phyloP scores from a whole-genome alignment of 2,797 vertebrate species.

The Thamnophis elegans region DNA sequence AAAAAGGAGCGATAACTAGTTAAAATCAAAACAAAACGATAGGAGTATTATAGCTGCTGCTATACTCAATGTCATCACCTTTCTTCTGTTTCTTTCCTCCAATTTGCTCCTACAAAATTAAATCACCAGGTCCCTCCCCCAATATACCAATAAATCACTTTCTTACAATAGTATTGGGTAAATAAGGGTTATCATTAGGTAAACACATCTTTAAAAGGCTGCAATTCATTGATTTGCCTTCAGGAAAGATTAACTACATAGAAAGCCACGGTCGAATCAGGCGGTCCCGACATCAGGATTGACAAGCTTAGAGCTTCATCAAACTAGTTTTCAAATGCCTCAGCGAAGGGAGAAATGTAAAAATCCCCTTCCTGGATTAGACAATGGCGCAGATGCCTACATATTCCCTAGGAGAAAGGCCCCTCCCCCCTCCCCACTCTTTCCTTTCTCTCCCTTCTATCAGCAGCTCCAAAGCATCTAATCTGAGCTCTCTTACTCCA shows the following conservation, averaged over 20 bases:
- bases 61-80: conserved; percentile 9
- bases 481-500: not conserved
- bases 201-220: conserved; percentile 39
- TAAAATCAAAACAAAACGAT: conserved; percentile 3
- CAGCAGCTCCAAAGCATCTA: not conserved
- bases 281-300: not conserved
- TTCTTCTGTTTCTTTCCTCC: not conserved
- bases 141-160: conserved; percentile 28
- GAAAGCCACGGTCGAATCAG: not conserved
- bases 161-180: conserved; percentile 33
- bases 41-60: conserved; percentile 2
- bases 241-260: conserved; percentile 38
- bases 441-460: not conserved
- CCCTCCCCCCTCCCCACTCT: not conserved
- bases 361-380: not conserved
- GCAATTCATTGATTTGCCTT: conserved; percentile 8
- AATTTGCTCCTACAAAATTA: conserved; percentile 13
- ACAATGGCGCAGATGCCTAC: not conserved
- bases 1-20: conserved; percentile 5
- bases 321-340: not conserved
- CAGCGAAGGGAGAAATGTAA: not conserved
- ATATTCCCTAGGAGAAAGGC: not conserved
- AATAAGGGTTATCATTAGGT: conserved; percentile 36
- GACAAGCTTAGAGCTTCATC: not conserved
- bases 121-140: not conserved